phyloP scores from a whole-genome alignment of 2,888 invertebrate species.

The Drosophila monieri region DNA sequence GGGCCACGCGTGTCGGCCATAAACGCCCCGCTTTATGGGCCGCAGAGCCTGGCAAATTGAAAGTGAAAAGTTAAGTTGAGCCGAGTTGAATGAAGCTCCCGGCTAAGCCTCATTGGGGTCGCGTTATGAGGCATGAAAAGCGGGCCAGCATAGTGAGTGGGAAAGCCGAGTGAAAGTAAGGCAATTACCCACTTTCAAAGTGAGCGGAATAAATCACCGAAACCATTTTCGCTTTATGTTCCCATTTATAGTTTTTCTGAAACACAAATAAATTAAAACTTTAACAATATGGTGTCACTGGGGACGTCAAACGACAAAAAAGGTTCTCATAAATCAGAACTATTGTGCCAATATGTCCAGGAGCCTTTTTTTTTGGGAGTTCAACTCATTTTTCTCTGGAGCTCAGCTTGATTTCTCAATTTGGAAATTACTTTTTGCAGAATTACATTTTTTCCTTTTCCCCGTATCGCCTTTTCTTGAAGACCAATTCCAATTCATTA shows the following conservation, averaged over 20 bases:
- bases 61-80: constrained; percentile 68
- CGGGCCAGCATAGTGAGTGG: constrained; percentile 25
- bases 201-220: constrained; percentile 18
- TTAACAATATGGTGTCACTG: neutral
- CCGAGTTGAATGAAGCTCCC: constrained; percentile 4
- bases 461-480: neutral
- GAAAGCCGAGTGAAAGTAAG: constrained; percentile 21
- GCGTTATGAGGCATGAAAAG: constrained; percentile 48
- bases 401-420: constrained; percentile 8
- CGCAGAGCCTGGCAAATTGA: constrained; percentile 68
- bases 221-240: constrained; percentile 9
- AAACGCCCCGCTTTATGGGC: constrained; percentile 66
- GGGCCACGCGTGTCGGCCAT: constrained; percentile 71
- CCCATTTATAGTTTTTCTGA: neutral
- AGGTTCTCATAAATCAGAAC: neutral
- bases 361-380: neutral
- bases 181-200: constrained; percentile 36
- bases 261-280: neutral
- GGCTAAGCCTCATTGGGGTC: constrained; percentile 55
- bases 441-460: neutral
- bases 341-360: neutral
- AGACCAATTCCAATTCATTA: constrained; percentile 53
- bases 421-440: constrained; percentile 14
- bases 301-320: neutral
- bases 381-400: neutral